Base-by-base conservation (phyloP, 2,113 vertebrate species). In the Chionis minor region DNA sequence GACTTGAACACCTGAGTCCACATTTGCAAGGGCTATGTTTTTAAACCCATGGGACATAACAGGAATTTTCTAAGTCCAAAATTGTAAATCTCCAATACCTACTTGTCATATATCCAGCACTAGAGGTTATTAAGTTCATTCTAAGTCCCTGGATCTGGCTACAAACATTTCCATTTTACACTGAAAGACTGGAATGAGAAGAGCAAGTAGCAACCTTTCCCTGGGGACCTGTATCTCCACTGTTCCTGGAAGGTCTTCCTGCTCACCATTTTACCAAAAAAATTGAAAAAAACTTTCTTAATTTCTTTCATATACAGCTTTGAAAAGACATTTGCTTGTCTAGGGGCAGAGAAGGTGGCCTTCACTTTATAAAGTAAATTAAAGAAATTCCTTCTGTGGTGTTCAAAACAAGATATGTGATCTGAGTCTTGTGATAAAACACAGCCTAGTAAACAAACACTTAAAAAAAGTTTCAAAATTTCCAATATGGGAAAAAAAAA, bases 71-170 rank as follows among this genome's bases (percentile, higher is more conserved):
- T 56, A 21, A 73, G 20, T 44, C 14, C 30, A 40, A 81, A 61
- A 44, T 70, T 1, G 1, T 28, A 52, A 35, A 40, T 35, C 8
- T 78, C 35, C 13, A 56, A 18, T 14, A 86, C 2, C 27, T 59
- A 12, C 13, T 35, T 59, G 6, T 40, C 14, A 28, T 55, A 28
- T 9, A 77, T 61, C 3, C 30, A 61, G 12, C 9, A 44, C 6
- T 21, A 61, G 13, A 52, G 3, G 20, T 35, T 65, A 6, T 35
- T 65, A 81, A 55, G 2, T 58, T 66, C 5, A 70, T 33, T 0
- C 0, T 58, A 58, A 58, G 3, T 44, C 1, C 0, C 12, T 49
- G 42, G 18, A 78, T 62, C 33, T 49, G 45, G 7, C 14, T 92
- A 55, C 54, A 79, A 79, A 18, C 4, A 24, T 30, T 19, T 16